Evolutionary conservation across 2,113 vertebrate species (phyloP).

Genomic region (Ctenomys sociabilis): DNA sequence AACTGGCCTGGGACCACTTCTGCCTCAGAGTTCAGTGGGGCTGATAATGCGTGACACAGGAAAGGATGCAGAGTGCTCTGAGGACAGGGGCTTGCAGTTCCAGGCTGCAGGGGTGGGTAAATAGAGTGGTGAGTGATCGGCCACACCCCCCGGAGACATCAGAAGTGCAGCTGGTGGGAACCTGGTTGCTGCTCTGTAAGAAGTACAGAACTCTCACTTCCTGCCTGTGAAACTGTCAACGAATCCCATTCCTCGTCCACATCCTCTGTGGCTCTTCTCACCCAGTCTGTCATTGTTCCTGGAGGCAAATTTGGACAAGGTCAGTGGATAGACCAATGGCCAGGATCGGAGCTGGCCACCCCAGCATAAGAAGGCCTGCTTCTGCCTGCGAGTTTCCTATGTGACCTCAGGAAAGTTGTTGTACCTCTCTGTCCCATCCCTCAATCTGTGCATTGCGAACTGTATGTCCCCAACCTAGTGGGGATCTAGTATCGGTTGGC

Average conservation of each 20-base stretch:
- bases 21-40: neutral
- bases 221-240: neutral
- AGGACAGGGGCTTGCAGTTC: neutral
- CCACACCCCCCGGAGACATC: neutral
- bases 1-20: neutral
- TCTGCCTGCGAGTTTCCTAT: neutral
- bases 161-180: neutral
- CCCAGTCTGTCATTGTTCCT: neutral
- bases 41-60: conserved; percentile 11
- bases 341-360: neutral
- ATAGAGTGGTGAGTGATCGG: neutral
- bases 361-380: neutral
- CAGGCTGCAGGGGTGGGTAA: neutral
- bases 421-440: conserved; percentile 1
- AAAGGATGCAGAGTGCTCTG: neutral
- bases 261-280: neutral
- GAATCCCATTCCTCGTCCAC: neutral
- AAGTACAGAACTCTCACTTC: neutral
- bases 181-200: neutral
- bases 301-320: neutral
- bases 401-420: neutral
- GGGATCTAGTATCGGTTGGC: neutral
- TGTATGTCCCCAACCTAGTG: neutral
- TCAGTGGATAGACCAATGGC: neutral
- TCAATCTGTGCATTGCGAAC: neutral